phyloP scores from a whole-genome alignment of 2,888 invertebrate genomes.

The Stenichneumon culpator region DNA sequence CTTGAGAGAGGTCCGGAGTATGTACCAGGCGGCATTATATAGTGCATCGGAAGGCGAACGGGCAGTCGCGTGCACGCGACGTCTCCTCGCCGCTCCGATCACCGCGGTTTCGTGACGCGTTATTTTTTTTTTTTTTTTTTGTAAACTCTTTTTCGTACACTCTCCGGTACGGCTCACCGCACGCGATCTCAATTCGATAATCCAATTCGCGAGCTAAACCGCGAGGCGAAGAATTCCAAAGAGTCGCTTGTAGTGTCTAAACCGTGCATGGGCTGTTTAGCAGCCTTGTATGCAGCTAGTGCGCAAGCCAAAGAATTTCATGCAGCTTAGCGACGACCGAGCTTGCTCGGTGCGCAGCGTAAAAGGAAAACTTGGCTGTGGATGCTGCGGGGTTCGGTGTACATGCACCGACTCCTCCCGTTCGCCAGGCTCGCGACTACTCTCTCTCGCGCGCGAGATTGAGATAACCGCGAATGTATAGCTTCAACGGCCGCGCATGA shows the following conservation, averaged over 20 bases:
- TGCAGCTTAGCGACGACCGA: background rate
- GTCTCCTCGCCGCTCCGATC: background rate
- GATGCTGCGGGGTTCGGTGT: slow-evolving; percentile 27
- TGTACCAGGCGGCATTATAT: background rate
- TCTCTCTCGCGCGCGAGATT: slow-evolving; percentile 43
- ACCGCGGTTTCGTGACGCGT: slow-evolving; percentile 24
- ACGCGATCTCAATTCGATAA: slow-evolving; percentile 49
- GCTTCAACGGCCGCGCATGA: slow-evolving; percentile 63
- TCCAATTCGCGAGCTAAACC: slow-evolving; percentile 36
- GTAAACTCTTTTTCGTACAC: slow-evolving; percentile 7
- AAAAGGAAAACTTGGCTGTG: slow-evolving; percentile 35
- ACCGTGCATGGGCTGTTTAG: background rate
- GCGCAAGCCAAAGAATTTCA: slow-evolving; percentile 9
- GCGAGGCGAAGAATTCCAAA: slow-evolving; percentile 9
- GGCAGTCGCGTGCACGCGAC: slow-evolving; percentile 40
- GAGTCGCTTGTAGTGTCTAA: background rate
- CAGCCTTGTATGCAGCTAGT: background rate
- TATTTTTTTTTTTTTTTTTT: slow-evolving; percentile 15
- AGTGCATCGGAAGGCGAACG: background rate
- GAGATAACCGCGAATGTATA: slow-evolving; percentile 63
- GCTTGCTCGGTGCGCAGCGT: background rate
- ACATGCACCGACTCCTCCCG: slow-evolving; percentile 39
- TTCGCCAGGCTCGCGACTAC: slow-evolving; percentile 31
- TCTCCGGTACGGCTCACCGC: slow-evolving; percentile 9
- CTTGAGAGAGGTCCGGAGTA: slow-evolving; percentile 13